Evolutionary conservation across 2,797 vertebrate genomes (phyloP), one percentile per base, ranked within the genome.

Genomic region (Poeciliopsis infans): DNA sequence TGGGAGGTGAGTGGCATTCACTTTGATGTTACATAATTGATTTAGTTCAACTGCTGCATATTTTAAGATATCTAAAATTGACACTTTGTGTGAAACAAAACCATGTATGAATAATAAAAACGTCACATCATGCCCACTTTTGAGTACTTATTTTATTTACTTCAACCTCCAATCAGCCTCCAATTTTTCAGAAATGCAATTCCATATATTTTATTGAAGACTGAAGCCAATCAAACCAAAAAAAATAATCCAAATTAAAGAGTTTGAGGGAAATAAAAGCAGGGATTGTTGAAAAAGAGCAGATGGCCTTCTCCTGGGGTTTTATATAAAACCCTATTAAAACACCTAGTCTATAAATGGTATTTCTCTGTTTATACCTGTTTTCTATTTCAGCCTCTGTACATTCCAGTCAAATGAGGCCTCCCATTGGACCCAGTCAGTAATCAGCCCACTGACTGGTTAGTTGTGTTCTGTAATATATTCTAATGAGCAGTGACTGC

Each of bases 401-500:
- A 93, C 95, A 95, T 96, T 95, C 94, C 95, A 92, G 90, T 92
- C 80, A 96, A 96, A 96, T 96, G 93, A 94, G 89, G 91, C 94
- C 95, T 95, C 95, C 95, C 94, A 95, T 95, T 81, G 92, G 93
- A 93, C 87, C 85, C 88, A 92, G 93, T 88, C 91, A 93, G 94
- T 94, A 96, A 95, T 96, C 95, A 96, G 91, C 92, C 93, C 91
- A 92, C 93, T 91, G 92, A 84, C 93, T 93, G 81, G 86, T 90
- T 92, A 85, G 91, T 93, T 90, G 89, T 94, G 93, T 95, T 96
- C 93, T 95, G 94, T 95, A 96, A 96, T 96, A 95, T 95, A 95
- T 96, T 95, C 94, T 94, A 96, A 96, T 96, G 95, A 94, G 91
- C 94, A 94, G 90, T 95, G 94, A 93, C 93, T 94, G 81, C 79